Evolutionary conservation across 2,113 vertebrate species (phyloP), one percentile per base, ranked within the genome.

Genomic region (Myxocyprinus asiaticus): DNA sequence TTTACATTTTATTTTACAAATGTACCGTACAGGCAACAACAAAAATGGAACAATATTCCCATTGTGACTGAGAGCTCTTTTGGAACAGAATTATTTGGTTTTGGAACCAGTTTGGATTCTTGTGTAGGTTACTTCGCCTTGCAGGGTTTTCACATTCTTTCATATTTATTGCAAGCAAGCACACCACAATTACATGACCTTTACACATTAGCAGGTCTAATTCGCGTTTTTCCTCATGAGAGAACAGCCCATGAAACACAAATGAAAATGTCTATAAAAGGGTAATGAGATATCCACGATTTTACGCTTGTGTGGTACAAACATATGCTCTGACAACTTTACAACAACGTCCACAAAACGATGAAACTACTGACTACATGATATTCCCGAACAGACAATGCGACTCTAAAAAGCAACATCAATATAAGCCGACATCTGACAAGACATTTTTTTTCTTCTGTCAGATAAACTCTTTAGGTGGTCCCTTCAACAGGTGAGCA

Each of bases 131-230:
- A 51, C 67, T 72, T 77, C 44, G 43, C 42, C 74, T 67, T 33
- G 22, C 22, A 33, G 22, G 65, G 69, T 51, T 71, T 79, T 85
- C 59, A 66, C 59, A 81, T 71, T 77, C 63, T 9, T 17, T 78
- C 65, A 82, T 72, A 86, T 86, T 85, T 86, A 86, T 86, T 85
- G 83, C 81, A 85, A 68, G 77, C 62, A 89, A 83, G 83, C 89
- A 93, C 90, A 88, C 85, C 88, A 92, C 91, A 93, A 85, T 89
- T 91, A 92, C 90, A 89, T 83, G 85, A 81, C 78, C 85, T 84
- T 87, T 67, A 64, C 88, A 92, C 87, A 84, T 76, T 55, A 69
- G 69, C 82, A 84, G 76, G 51, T 65, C 69, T 80, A 53, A 65
- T 56, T 62, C 67, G 69, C 45, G 45, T 42, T 65, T 33, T 47